Percentiles rank a stretch among this genome's conserved stretches.
Evolutionary conservation across 2,888 invertebrate species (phyloP).

Genomic region (Tiliacea aurago): DNA sequence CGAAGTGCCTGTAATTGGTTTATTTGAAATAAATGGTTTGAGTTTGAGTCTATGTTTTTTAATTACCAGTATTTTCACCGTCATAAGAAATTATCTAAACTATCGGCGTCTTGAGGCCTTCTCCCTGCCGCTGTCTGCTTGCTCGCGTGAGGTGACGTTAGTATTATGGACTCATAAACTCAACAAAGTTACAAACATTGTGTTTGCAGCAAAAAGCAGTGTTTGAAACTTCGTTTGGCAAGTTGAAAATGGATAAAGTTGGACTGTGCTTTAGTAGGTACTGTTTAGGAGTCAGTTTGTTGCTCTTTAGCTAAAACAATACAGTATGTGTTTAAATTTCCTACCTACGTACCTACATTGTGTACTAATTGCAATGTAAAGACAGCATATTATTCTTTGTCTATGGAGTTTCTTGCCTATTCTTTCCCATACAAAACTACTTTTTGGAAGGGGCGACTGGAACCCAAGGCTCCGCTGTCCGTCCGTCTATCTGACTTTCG

Average conservation of each 20-base stretch:
- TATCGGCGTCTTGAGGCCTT: too few relatives aligned
- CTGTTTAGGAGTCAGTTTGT: neutral
- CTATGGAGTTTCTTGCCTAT: neutral
- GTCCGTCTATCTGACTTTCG: too few relatives aligned
- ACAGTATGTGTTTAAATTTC: constrained; percentile 13
- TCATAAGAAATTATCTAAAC: too few relatives aligned
- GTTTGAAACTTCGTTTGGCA: constrained; percentile 36
- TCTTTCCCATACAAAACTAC: neutral
- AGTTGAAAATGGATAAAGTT: constrained; percentile 43
- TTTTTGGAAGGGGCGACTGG: neutral
- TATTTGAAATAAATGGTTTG: too few relatives aligned
- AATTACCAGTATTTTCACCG: too few relatives aligned
- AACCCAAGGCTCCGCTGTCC: too few relatives aligned
- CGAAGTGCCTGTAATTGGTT: too few relatives aligned
- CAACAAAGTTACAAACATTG: constrained; percentile 26
- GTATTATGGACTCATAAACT: constrained; percentile 9
- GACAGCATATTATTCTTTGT: neutral
- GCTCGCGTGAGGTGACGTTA: too few relatives aligned
- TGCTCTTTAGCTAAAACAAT: constrained; percentile 18
- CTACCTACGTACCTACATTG: neutral
- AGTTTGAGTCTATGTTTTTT: too few relatives aligned
- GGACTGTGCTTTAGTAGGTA: constrained; percentile 10
- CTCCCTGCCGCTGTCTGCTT: too few relatives aligned
- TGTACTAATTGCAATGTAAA: neutral
- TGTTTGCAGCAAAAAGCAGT: constrained; percentile 39